These are phyloP conservation scores for Drosophila kuntzei DNA, from an alignment of 2,888 invertebrate genomes.

Conservation along the genomic window DNA sequence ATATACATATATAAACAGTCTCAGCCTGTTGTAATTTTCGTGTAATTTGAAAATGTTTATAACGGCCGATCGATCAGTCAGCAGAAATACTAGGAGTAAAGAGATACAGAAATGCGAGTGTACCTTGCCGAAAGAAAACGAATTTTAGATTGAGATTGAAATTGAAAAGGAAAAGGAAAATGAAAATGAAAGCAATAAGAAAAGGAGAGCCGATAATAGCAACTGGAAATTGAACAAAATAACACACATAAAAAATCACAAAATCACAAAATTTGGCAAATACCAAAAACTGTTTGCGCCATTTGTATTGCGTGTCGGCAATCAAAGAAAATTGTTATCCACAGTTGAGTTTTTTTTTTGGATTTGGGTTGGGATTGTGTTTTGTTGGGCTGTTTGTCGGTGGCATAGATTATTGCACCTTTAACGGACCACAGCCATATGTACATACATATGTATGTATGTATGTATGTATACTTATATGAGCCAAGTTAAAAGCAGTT, in stretches of 20 bases:
- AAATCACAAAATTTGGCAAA: conserved; percentile 29
- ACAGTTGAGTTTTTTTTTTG: conserved; percentile 5
- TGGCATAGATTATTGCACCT: conserved; percentile 44
- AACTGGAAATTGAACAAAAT: conserved; percentile 35
- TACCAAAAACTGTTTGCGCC: conserved; percentile 37
- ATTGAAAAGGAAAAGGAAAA: conserved; percentile 18
- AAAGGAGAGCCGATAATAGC: conserved; percentile 33
- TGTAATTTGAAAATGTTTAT: conserved; percentile 51
- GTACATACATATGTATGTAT: too few relatives aligned
- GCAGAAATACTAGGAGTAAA: conserved; percentile 10
- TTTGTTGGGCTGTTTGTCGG: conserved; percentile 1
- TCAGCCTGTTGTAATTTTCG: conserved; percentile 43
- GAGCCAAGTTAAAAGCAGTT: conserved; percentile 20
- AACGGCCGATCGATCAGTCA: conserved; percentile 4
- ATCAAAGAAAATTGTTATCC: conserved; percentile 35
- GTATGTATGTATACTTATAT: too few relatives aligned
- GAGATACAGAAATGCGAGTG: conserved; percentile 1
- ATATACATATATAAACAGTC: too few relatives aligned
- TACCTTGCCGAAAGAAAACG: conserved; percentile 26
- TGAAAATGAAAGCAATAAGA: conserved; percentile 23
- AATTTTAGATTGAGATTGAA: conserved; percentile 30
- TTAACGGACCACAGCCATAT: neutral
- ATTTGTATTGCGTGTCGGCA: conserved; percentile 53
- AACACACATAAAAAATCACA: neutral
- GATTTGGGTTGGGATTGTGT: conserved; percentile 1